A percentile compares a stretch with the other conserved stretches of the same genome.
Evolutionary conservation across 2,888 invertebrate genomes (phyloP).

Genomic region (Oscheius sp.): DNA sequence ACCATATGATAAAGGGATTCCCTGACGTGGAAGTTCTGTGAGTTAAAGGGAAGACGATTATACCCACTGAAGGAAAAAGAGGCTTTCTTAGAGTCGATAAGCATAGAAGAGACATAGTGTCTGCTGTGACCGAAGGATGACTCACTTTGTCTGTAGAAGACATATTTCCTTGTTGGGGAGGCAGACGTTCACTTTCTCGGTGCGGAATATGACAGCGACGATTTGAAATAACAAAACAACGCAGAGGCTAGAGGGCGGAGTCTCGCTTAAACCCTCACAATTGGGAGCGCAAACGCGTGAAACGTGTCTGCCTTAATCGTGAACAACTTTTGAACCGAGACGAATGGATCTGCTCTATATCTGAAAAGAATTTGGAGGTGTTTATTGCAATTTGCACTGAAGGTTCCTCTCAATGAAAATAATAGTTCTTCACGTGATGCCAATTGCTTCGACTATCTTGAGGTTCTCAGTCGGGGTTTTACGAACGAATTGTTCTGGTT

Average conservation of each 20-base stretch:
- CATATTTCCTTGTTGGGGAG: neutral
- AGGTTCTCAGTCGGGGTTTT: too few species aligned
- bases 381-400: neutral
- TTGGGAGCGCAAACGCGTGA: slow-evolving; percentile 27
- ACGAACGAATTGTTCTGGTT: too few species aligned
- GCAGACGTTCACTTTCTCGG: neutral
- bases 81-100: neutral
- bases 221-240: slow-evolving; percentile 24
- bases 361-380: neutral
- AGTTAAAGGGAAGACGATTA: slow-evolving; percentile 2
- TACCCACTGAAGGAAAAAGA: neutral
- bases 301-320: slow-evolving; percentile 4
- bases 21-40: slow-evolving; percentile 1
- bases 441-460: neutral
- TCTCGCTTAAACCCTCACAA: slow-evolving; percentile 17
- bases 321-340: neutral
- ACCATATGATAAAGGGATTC: neutral
- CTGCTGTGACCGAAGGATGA: neutral
- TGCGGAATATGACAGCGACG: slow-evolving; percentile 10
- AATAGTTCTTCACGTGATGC: neutral
- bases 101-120: neutral
- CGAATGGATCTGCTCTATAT: too few species aligned
- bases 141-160: slow-evolving; percentile 18
- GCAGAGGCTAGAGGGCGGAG: slow-evolving; percentile 20
- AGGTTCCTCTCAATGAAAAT: neutral